phyloP scores from a whole-genome alignment of 2,888 invertebrate genomes.

The Cosmia trapezina region DNA sequence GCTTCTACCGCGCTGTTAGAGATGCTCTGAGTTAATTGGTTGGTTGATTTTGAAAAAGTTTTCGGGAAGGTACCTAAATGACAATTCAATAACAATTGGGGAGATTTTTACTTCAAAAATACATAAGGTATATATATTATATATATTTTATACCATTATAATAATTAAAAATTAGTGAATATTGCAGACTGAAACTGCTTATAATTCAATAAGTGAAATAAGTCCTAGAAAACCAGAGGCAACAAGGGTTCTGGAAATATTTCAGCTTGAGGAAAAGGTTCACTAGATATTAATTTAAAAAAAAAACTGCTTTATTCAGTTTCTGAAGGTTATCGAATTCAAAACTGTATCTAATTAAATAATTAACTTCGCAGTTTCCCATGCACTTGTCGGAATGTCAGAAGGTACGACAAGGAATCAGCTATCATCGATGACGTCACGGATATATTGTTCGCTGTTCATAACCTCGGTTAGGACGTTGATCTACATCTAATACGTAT shows the following conservation, averaged over 20 bases:
- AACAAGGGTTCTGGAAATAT: neutral
- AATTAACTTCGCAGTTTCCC: constrained; percentile 12
- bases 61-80: neutral
- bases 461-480: constrained; percentile 75
- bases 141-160: neutral
- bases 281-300: neutral
- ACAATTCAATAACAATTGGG: neutral
- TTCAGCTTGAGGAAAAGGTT: neutral
- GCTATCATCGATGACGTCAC: constrained; percentile 62
- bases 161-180: neutral
- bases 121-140: neutral
- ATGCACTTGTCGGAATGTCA: constrained; percentile 20
- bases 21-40: neutral
- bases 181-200: neutral
- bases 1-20: neutral
- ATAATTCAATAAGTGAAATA: neutral
- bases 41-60: neutral
- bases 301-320: neutral
- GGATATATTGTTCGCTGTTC: constrained; percentile 69
- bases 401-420: constrained; percentile 43
- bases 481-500: constrained; percentile 75
- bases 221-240: neutral
- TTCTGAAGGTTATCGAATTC: neutral
- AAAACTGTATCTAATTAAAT: neutral
- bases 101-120: neutral